These are phyloP conservation scores for Aplocera efformata DNA, from an alignment of 2,888 invertebrate genomes.

Conservation along the genomic window DNA sequence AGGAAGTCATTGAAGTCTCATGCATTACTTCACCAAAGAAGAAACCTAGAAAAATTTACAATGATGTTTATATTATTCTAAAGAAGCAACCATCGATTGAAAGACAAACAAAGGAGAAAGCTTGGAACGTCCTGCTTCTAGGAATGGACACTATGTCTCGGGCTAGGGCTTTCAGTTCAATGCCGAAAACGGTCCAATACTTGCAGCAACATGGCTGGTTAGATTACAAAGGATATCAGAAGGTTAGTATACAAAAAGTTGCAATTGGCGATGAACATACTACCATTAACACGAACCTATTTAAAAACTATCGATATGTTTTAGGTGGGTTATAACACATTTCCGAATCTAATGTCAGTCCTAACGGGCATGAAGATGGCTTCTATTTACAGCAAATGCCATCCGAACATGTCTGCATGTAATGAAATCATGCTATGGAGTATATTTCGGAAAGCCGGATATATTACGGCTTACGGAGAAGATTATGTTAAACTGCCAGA, in stretches of 20 bases:
- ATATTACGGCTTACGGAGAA: conserved; percentile 88
- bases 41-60: conserved; percentile 32
- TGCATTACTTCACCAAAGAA: conserved; percentile 30
- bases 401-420: conserved; percentile 76
- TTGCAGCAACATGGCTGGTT: conserved; percentile 84
- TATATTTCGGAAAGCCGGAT: conserved; percentile 83
- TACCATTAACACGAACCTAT: too few species aligned
- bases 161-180: conserved; percentile 85
- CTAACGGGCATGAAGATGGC: conserved; percentile 84
- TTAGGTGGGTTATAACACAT: conserved; percentile 91
- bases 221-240: conserved; percentile 73
- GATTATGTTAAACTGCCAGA: conserved; percentile 83
- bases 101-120: conserved; percentile 6
- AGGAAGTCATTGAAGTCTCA: conserved; percentile 47
- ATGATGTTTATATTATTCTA: conserved; percentile 46
- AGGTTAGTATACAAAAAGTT: conserved; percentile 22
- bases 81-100: conserved; percentile 32
- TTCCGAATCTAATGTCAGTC: conserved; percentile 91
- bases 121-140: conserved; percentile 83
- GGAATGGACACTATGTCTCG: conserved; percentile 92
- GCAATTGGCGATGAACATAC: too few species aligned
- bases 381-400: conserved; percentile 69
- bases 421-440: conserved; percentile 89
- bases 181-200: conserved; percentile 85
- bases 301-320: too few species aligned